Evolutionary conservation across 2,113 vertebrate species (phyloP), one percentile per base, ranked within the genome.

Genomic region (Calypte anna): DNA sequence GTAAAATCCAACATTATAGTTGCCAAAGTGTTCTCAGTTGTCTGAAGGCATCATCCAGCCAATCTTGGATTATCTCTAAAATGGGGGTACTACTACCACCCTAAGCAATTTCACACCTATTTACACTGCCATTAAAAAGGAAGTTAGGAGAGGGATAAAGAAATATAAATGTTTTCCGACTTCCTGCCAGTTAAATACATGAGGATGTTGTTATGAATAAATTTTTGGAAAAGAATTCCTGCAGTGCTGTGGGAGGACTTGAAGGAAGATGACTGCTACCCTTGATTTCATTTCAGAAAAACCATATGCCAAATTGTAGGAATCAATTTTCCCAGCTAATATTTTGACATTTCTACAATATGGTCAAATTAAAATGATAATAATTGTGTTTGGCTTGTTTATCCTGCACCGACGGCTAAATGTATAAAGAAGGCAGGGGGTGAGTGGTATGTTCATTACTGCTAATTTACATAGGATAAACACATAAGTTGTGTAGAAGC

Each of bases 271-370:
- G 68, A 88, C 68, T 91, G 78, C 86, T 83, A 63, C 48, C 63
- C 93, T 90, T 88, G 82, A 77, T 91, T 95, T 87, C 28, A 31
- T 94, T 94, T 80, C 82, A 94, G 50, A 21, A 78, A 53, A 70
- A 94, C 19, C 90, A 53, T 80, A 90, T 36, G 72, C 21, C 86
- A 38, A 89, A 86, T 40, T 59, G 55, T 48, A 91, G 67, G 75
- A 80, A 94, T 82, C 93, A 67, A 82, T 94, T 90, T 95, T 92
- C 63, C 8, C 48, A 61, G 91, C 48, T 93, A 95, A 95, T 95
- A 97, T 96, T 95, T 95, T 96, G 96, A 94, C 93, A 91, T 77
- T 83, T 74, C 53, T 90, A 82, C 87, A 92, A 90, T 90, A 93
- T 82, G 85, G 86, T 77, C 59, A 74, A 85, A 88, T 88, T 63